phyloP scores from a whole-genome alignment of 2,888 invertebrate genomes.

The Dexiosoma caninum region DNA sequence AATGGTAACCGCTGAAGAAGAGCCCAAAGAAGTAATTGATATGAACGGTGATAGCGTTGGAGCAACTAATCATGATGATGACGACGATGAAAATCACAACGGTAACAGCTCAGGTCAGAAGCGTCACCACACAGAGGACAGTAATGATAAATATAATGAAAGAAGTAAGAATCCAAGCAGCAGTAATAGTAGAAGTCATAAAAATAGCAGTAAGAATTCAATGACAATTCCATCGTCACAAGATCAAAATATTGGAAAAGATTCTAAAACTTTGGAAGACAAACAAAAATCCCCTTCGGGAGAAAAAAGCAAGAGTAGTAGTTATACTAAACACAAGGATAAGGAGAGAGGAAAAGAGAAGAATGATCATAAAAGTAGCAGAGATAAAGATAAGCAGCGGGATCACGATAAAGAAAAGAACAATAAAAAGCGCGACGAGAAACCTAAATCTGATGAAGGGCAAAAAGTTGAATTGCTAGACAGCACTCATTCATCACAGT shows the following conservation, averaged over 20 bases:
- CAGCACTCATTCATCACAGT: neutral
- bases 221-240: slow-evolving; percentile 31
- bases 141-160: slow-evolving; percentile 42
- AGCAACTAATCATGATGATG: slow-evolving; percentile 51
- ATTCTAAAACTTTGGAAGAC: slow-evolving; percentile 33
- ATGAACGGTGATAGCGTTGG: no score
- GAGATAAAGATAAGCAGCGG: slow-evolving; percentile 42
- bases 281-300: slow-evolving; percentile 41
- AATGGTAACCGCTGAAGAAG: slow-evolving; percentile 88
- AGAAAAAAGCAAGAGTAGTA: slow-evolving; percentile 22
- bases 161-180: slow-evolving; percentile 32
- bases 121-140: slow-evolving; percentile 16
- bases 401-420: slow-evolving; percentile 40
- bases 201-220: slow-evolving; percentile 25
- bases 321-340: slow-evolving; percentile 9
- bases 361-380: slow-evolving; percentile 47
- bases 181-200: slow-evolving; percentile 15
- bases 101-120: slow-evolving; percentile 64
- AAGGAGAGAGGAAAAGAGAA: slow-evolving; percentile 51
- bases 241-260: slow-evolving; percentile 6
- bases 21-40: slow-evolving; percentile 61
- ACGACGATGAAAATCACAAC: slow-evolving; percentile 64
- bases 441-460: slow-evolving; percentile 31
- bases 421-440: slow-evolving; percentile 45
- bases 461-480: neutral